These are phyloP conservation scores for Phoebastria nigripes DNA, from an alignment of 2,797 vertebrate genomes.

Conservation along the genomic window DNA sequence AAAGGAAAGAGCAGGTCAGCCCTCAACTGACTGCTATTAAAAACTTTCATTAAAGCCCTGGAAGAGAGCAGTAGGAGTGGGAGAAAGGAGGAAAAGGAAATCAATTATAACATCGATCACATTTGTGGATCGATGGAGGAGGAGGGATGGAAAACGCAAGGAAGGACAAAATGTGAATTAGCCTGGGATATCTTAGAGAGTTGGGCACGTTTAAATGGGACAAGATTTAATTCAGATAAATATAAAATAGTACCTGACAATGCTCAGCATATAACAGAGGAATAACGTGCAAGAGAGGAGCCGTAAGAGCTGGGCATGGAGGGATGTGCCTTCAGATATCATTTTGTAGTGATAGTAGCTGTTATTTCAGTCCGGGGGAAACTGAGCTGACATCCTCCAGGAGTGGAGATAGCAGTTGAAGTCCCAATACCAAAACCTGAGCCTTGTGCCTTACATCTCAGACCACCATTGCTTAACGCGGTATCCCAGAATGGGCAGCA, in stretches of 20 bases:
- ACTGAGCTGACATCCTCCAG: not conserved
- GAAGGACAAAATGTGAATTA: constrained; percentile 21
- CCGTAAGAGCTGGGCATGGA: not conserved
- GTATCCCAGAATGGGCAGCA: not conserved
- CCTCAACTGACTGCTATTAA: constrained; percentile 4
- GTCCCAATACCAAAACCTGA: not conserved
- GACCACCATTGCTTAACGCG: not conserved
- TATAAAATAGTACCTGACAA: not conserved
- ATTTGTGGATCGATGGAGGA: not conserved
- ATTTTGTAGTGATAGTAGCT: not conserved
- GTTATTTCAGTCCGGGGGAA: not conserved
- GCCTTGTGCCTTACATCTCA: not conserved
- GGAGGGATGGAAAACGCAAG: not conserved
- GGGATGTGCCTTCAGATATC: not conserved
- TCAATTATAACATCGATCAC: not conserved
- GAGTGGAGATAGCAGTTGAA: not conserved
- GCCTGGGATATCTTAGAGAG: not conserved
- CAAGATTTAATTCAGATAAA: constrained; percentile 46
- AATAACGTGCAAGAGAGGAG: not conserved
- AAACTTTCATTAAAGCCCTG: constrained; percentile 25
- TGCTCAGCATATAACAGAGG: not conserved
- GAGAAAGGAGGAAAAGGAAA: not conserved
- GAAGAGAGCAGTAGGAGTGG: not conserved
- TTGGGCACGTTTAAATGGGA: not conserved
- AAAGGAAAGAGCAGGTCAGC: constrained; percentile 15